phyloP scores from a whole-genome alignment of 2,888 invertebrate genomes.

The Rotaria sp. region DNA sequence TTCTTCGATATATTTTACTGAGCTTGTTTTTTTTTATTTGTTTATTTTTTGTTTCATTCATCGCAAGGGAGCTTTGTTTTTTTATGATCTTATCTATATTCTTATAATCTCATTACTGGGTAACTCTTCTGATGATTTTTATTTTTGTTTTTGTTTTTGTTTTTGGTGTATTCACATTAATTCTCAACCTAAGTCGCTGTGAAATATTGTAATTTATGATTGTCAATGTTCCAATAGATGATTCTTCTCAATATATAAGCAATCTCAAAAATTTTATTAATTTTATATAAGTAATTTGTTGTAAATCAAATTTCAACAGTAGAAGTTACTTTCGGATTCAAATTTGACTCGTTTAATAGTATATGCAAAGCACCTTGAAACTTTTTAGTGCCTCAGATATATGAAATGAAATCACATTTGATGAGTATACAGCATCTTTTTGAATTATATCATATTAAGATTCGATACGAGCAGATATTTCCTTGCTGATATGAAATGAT shows the following conservation, averaged over 20 bases:
- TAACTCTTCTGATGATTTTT: not conserved
- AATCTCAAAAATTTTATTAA: too few species aligned
- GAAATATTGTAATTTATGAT: not conserved
- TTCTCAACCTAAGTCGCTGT: not conserved
- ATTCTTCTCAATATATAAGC: not conserved
- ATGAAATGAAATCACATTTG: too few species aligned
- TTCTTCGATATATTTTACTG: not conserved
- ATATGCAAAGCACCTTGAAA: too few species aligned
- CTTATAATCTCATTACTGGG: not conserved
- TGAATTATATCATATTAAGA: too few species aligned
- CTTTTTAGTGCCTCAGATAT: too few species aligned
- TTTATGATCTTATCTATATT: not conserved
- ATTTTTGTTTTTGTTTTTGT: not conserved
- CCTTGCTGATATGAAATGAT: too few species aligned
- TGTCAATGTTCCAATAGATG: not conserved
- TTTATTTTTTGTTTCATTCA: not conserved
- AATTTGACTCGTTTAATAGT: too few species aligned
- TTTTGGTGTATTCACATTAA: not conserved
- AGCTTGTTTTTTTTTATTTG: not conserved
- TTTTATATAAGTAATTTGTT: too few species aligned
- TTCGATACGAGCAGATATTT: too few species aligned
- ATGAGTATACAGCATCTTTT: too few species aligned
- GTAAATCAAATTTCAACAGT: too few species aligned
- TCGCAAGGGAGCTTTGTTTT: not conserved
- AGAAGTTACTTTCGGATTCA: too few species aligned